Evolutionary conservation across 2,797 vertebrate genomes (phyloP).

Genomic region (Delichon dasypus): DNA sequence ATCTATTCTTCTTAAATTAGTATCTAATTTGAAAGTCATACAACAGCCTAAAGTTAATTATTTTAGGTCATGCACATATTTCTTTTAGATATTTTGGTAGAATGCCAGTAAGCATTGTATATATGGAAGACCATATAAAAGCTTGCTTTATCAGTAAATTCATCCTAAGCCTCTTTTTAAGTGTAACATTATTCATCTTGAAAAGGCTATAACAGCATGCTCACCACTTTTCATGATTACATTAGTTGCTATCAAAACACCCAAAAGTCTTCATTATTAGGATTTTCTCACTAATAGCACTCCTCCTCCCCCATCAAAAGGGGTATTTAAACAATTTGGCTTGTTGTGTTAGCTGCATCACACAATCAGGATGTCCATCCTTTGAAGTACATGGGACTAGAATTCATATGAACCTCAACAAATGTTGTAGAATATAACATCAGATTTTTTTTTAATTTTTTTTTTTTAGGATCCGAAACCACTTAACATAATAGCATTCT

Average conservation of each 20-base stretch:
- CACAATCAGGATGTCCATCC: neutral
- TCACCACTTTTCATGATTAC: constrained; percentile 14
- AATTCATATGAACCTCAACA: neutral
- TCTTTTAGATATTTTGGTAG: constrained; percentile 3
- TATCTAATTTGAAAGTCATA: neutral
- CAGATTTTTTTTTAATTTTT: neutral
- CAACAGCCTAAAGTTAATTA: neutral
- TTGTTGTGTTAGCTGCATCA: neutral
- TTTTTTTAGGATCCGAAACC: neutral
- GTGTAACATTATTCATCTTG: constrained; percentile 65
- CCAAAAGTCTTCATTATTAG: neutral
- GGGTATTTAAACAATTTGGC: neutral
- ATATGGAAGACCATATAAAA: constrained; percentile 28
- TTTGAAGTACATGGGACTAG: neutral
- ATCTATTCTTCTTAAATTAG: neutral
- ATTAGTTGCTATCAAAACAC: constrained; percentile 34
- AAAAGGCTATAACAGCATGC: constrained; percentile 33
- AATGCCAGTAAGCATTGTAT: neutral
- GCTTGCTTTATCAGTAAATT: constrained; percentile 62
- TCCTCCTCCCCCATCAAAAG: neutral
- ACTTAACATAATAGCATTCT: neutral
- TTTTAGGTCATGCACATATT: neutral
- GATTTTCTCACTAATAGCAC: neutral
- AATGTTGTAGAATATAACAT: neutral
- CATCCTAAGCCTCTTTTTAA: constrained; percentile 57